phyloP scores from a whole-genome alignment of 2,888 invertebrate genomes.

The Tanytarsus gracilentus region DNA sequence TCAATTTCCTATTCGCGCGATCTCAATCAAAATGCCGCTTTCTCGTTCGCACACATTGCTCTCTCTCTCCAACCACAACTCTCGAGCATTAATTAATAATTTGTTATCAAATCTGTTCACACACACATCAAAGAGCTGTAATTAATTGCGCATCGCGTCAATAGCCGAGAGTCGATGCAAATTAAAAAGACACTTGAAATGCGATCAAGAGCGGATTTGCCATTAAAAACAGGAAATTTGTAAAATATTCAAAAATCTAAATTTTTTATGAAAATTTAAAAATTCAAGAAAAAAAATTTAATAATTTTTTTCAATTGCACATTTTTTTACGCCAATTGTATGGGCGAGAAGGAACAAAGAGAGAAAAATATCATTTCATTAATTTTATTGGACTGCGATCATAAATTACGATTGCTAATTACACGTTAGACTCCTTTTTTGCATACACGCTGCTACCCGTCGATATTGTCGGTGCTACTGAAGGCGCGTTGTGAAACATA shows the following conservation, averaged over 20 bases:
- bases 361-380: conserved; percentile 14
- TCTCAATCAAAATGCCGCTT: not conserved
- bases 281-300: too few species aligned
- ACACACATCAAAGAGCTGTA: not conserved
- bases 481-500: not conserved
- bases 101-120: conserved; percentile 27
- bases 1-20: not conserved
- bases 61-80: not conserved
- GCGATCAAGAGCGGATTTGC: too few species aligned
- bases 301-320: not conserved
- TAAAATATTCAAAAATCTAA: too few species aligned
- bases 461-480: not conserved
- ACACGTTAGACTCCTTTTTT: conserved; percentile 11
- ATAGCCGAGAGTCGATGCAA: not conserved
- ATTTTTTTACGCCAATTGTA: not conserved
- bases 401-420: conserved; percentile 12
- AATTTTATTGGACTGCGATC: conserved; percentile 11
- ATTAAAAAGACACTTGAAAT: not conserved
- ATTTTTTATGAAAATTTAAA: too few species aligned
- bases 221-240: too few species aligned
- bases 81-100: conserved; percentile 20
- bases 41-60: not conserved
- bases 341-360: not conserved
- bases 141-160: not conserved
- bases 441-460: not conserved